These are phyloP conservation scores for Corvus cornix DNA, from an alignment of 2,113 vertebrate species.

Conservation along the genomic window DNA sequence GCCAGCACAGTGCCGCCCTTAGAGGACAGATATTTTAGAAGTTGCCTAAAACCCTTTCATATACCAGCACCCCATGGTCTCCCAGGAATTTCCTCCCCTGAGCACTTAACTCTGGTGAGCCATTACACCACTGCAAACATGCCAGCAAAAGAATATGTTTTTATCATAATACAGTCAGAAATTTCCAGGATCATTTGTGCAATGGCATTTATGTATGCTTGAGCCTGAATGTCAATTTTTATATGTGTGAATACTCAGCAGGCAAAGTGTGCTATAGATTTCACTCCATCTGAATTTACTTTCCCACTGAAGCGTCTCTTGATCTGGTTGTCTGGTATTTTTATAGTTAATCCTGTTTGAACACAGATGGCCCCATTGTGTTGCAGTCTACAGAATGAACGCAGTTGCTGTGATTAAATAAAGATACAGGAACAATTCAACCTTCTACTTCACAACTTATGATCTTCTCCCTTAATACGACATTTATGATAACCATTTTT, in stretches of 20 bases:
- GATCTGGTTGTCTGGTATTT: slow-evolving; percentile 23
- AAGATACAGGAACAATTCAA: background rate
- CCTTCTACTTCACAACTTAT: background rate
- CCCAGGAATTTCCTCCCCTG: background rate
- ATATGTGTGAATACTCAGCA: background rate
- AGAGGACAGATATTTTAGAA: background rate
- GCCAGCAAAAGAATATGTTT: background rate
- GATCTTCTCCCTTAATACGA: background rate
- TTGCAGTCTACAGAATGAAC: background rate
- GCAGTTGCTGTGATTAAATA: slow-evolving; percentile 24
- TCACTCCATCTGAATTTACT: slow-evolving; percentile 24
- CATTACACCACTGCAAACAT: background rate
- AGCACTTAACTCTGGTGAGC: background rate
- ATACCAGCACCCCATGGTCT: background rate
- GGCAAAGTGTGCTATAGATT: background rate
- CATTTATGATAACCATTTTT: background rate
- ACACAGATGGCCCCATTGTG: background rate
- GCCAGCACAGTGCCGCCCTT: background rate
- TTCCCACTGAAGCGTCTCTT: background rate
- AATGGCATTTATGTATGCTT: background rate
- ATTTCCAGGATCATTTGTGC: background rate
- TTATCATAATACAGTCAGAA: background rate
- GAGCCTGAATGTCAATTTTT: background rate
- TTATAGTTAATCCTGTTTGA: background rate
- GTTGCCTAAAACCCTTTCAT: background rate